phyloP scores from a whole-genome alignment of 2,888 invertebrate genomes.

The Ptychoptera albimana region DNA sequence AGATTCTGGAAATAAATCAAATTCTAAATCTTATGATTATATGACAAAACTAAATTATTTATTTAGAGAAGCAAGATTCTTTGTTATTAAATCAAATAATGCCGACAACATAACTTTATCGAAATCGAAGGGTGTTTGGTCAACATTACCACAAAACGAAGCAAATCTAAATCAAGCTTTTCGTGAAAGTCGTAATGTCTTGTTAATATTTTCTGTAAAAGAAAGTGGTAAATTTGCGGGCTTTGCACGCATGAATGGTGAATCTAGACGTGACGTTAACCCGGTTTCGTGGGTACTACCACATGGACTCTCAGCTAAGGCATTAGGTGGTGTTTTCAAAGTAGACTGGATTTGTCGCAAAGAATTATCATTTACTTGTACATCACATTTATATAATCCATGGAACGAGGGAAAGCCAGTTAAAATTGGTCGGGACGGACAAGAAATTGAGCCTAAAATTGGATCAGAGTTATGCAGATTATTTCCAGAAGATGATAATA shows the following conservation, averaged over 20 bases:
- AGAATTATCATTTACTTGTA: slow-evolving; percentile 83
- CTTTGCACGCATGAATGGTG: slow-evolving; percentile 78
- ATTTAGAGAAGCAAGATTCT: slow-evolving; percentile 87
- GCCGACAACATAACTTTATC: slow-evolving; percentile 90
- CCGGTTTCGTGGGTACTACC: slow-evolving; percentile 90
- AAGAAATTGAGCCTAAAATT: slow-evolving; percentile 92
- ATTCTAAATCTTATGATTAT: slow-evolving; percentile 62
- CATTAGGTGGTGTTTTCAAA: slow-evolving; percentile 89
- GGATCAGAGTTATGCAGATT: slow-evolving; percentile 83
- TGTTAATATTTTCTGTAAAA: slow-evolving; percentile 92
- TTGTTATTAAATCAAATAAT: slow-evolving; percentile 95
- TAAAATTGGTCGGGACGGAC: slow-evolving; percentile 96
- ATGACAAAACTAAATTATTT: slow-evolving; percentile 83
- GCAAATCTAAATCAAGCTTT: slow-evolving; percentile 90
- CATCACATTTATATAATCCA: slow-evolving; percentile 84
- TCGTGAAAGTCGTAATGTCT: slow-evolving; percentile 81
- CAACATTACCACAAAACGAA: slow-evolving; percentile 93
- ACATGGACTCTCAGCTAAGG: slow-evolving; percentile 80
- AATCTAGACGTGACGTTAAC: slow-evolving; percentile 77
- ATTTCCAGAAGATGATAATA: slow-evolving; percentile 83
- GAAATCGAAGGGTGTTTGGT: slow-evolving; percentile 94
- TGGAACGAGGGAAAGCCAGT: slow-evolving; percentile 99
- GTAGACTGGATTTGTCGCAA: slow-evolving; percentile 95
- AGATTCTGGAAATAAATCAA: slow-evolving; percentile 20
- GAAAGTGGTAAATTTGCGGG: slow-evolving; percentile 91